A percentile compares a stretch with the other conserved stretches of the same genome.
phyloP scores from a whole-genome alignment of 2,888 invertebrate species.

The Bhutanitis thaidina region DNA sequence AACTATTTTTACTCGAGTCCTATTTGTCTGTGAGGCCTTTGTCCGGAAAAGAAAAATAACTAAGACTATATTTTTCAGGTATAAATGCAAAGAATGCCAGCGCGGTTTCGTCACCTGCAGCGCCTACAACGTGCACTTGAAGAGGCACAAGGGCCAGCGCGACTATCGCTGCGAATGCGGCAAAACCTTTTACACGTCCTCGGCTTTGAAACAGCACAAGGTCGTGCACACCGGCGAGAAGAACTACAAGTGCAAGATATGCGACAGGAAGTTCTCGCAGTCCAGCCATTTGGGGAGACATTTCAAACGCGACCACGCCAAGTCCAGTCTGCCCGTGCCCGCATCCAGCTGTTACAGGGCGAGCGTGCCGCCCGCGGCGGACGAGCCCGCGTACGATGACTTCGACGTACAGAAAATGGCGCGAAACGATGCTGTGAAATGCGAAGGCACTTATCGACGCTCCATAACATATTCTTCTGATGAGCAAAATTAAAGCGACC shows the following conservation, averaged over 20 bases:
- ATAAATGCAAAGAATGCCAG: conserved; percentile 62
- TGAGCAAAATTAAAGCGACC: too few species aligned
- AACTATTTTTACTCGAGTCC: too few species aligned
- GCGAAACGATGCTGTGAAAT: conserved; percentile 33
- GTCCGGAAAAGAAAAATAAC: too few species aligned
- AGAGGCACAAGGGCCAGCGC: conserved; percentile 65
- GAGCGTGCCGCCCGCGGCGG: conserved; percentile 30
- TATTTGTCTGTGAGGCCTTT: too few species aligned
- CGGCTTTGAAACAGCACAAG: conserved; percentile 64
- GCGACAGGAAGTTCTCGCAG: conserved; percentile 67
- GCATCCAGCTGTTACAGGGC: conserved; percentile 53
- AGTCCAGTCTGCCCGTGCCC: conserved; percentile 54
- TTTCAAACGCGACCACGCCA: conserved; percentile 64
- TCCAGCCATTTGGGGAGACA: conserved; percentile 66
- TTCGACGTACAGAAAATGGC: conserved; percentile 29
- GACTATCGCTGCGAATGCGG: conserved; percentile 72
- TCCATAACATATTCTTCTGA: too few species aligned
- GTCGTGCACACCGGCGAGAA: conserved; percentile 71
- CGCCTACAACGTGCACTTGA: conserved; percentile 63
- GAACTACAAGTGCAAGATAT: conserved; percentile 68
- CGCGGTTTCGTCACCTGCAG: conserved; percentile 69
- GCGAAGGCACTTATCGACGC: conserved; percentile 42
- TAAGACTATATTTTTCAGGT: conserved; percentile 37
- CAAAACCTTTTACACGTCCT: conserved; percentile 69
- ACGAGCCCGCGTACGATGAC: conserved; percentile 32